These are phyloP conservation scores for Ichneumoninae sp. DNA, from an alignment of 2,888 invertebrate species.

Conservation along the genomic window DNA sequence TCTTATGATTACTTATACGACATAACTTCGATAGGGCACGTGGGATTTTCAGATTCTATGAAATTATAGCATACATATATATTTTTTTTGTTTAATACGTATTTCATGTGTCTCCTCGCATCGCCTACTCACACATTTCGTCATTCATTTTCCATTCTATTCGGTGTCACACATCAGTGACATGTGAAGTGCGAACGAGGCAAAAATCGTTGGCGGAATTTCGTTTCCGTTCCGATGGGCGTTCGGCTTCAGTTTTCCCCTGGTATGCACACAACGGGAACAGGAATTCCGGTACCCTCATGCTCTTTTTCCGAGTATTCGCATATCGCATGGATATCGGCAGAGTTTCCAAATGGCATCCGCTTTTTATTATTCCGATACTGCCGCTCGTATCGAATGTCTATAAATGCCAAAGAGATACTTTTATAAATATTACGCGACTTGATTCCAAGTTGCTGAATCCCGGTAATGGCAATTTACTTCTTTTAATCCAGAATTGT, in stretches of 20 bases:
- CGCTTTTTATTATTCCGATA: constrained; percentile 53
- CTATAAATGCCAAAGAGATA: constrained; percentile 11
- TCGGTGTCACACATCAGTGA: constrained; percentile 34
- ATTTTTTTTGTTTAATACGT: constrained; percentile 17
- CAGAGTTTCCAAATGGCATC: constrained; percentile 28
- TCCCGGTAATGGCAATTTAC: neutral
- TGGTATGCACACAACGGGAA: constrained; percentile 11
- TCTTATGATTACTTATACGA: constrained; percentile 11
- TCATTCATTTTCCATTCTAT: constrained; percentile 47
- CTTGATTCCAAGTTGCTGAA: neutral
- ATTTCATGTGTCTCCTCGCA: constrained; percentile 15
- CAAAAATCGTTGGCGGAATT: constrained; percentile 58
- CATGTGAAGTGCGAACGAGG: constrained; percentile 41
- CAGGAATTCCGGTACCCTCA: constrained; percentile 32
- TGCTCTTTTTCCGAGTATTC: constrained; percentile 36
- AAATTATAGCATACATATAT: too few species aligned
- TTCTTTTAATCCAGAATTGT: neutral
- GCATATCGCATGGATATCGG: constrained; percentile 23
- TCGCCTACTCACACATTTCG: neutral
- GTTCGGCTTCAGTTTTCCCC: constrained; percentile 39
- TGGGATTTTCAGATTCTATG: neutral
- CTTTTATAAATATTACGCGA: neutral
- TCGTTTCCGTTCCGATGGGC: constrained; percentile 55
- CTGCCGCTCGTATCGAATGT: constrained; percentile 4
- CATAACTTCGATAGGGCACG: constrained; percentile 11